phyloP scores from a whole-genome alignment of 2,113 vertebrate genomes.

The Saguinus midas region DNA sequence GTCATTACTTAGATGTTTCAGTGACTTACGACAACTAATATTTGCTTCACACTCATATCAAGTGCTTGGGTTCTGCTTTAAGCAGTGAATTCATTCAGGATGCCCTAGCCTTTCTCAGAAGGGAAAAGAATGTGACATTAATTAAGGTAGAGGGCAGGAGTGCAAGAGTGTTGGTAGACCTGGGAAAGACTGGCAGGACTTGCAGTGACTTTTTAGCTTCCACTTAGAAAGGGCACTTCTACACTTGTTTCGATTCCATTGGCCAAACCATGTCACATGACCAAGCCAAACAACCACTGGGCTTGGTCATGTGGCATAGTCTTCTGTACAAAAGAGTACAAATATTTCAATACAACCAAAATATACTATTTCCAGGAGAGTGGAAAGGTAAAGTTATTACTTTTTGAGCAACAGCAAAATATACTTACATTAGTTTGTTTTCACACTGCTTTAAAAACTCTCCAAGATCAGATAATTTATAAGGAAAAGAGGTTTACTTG shows the following conservation, averaged over 20 bases:
- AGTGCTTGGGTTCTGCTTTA: neutral
- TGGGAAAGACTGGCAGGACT: neutral
- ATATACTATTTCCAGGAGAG: accelerated
- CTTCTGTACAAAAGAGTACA: too few species aligned
- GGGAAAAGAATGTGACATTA: neutral
- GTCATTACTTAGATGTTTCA: neutral
- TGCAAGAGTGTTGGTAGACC: too few species aligned
- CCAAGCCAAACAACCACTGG: neutral
- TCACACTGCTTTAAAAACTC: too few species aligned
- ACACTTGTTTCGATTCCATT: neutral
- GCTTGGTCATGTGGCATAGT: too few species aligned
- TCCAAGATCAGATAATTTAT: too few species aligned
- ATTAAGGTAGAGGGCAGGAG: neutral
- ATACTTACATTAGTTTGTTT: too few species aligned
- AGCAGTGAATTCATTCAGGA: neutral
- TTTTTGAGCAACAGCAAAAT: neutral
- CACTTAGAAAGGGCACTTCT: neutral
- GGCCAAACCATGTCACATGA: neutral
- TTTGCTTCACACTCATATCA: neutral
- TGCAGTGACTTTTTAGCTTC: neutral
- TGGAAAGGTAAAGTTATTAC: neutral
- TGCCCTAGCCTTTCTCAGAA: neutral
- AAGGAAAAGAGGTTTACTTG: too few species aligned
- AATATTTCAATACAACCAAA: neutral
- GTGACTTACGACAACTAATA: neutral